Conservation (phyloP, 2,113 vertebrate species). For the Syngnathus floridae region DNA sequence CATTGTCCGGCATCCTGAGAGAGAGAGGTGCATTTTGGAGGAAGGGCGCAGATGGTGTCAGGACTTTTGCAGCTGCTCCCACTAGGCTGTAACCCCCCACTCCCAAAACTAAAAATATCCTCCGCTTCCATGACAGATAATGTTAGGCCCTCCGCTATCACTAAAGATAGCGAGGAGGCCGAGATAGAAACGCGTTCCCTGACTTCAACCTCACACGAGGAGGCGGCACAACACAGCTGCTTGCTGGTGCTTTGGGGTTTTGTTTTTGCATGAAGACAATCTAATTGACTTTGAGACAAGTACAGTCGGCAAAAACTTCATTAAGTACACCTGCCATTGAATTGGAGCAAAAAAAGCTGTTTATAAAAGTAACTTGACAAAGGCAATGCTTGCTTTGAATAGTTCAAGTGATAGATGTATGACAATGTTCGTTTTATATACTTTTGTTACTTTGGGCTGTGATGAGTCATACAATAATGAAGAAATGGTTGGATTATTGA, state of each 20-base stretch:
- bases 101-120: slow-evolving; percentile 62
- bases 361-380: no score
- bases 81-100: slow-evolving; percentile 26
- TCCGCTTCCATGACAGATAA: slow-evolving; percentile 65
- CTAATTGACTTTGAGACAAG: slow-evolving; percentile 2
- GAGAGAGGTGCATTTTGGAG: slow-evolving; percentile 22
- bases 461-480: no score
- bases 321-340: background rate
- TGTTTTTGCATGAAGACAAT: slow-evolving; percentile 16
- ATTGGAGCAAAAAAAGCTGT: no score
- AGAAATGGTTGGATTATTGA: no score
- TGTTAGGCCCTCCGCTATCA: slow-evolving; percentile 53
- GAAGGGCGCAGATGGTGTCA: slow-evolving; percentile 24
- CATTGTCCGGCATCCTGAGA: slow-evolving; percentile 50
- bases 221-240: slow-evolving; percentile 38
- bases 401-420: no score
- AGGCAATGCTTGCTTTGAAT: no score
- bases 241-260: slow-evolving; percentile 28
- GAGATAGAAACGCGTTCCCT: slow-evolving; percentile 33
- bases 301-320: background rate
- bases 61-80: slow-evolving; percentile 66
- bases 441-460: no score
- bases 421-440: no score
- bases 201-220: slow-evolving; percentile 24
- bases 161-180: slow-evolving; percentile 59